Percentiles rank a stretch among this genome's conserved stretches.
phyloP scores from a whole-genome alignment of 2,888 invertebrate genomes.

The Lampropteryx suffumata region DNA sequence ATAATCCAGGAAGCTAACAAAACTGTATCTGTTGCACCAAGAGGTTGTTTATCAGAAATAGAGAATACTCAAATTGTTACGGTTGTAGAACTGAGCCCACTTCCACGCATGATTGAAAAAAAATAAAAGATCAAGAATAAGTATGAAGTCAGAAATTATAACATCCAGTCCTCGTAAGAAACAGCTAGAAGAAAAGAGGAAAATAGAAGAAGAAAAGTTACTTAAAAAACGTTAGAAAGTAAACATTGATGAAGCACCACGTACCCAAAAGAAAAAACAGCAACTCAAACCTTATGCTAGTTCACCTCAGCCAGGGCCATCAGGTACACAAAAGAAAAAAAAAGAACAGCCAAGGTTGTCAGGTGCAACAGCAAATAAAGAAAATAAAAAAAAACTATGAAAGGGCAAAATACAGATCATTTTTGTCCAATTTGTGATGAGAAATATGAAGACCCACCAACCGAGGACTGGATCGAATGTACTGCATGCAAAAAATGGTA shows the following conservation, averaged over 20 bases:
- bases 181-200: not conserved
- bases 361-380: constrained; percentile 21
- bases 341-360: constrained; percentile 3
- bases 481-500: constrained; percentile 18
- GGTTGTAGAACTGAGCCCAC: not conserved
- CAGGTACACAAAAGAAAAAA: not conserved
- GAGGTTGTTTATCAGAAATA: not conserved
- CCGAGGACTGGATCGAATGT: constrained; percentile 27
- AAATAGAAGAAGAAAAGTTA: not conserved
- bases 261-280: not conserved
- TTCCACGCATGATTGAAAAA: constrained; percentile 1
- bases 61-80: not conserved
- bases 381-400: constrained; percentile 24
- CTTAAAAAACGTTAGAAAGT: not conserved
- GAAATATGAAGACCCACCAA: constrained; percentile 22
- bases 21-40: not conserved
- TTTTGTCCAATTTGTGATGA: constrained; percentile 16
- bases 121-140: constrained; percentile 4
- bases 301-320: not conserved
- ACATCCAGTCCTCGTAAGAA: not conserved
- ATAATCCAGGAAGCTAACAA: not conserved
- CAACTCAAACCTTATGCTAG: constrained; percentile 11
- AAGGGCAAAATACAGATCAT: constrained; percentile 11
- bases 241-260: not conserved
- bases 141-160: constrained; percentile 5